These are phyloP conservation scores for Akabosia matsudoensis DNA, from an alignment of 1,140 invertebrate species.

Conservation along the genomic window DNA sequence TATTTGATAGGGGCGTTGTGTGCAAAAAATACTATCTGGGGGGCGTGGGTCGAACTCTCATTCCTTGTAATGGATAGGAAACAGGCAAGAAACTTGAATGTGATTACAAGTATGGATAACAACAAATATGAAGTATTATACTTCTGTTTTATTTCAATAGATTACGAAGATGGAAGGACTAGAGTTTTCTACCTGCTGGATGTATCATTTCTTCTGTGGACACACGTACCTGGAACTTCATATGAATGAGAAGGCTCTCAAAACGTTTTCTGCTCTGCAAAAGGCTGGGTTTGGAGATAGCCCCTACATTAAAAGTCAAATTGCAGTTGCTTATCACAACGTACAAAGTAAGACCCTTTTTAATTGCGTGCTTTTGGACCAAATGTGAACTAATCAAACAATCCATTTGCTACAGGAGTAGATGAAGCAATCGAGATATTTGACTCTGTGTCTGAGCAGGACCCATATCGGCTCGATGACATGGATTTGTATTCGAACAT, in stretches of 20 bases:
- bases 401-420: conserved; percentile 75
- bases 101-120: too few species aligned
- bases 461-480: conserved; percentile 90
- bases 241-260: conserved; percentile 81
- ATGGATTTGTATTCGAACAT: conserved; percentile 97
- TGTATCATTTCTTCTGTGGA: conserved; percentile 87
- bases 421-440: conserved; percentile 84
- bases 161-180: conserved; percentile 58
- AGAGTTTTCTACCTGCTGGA: conserved; percentile 84
- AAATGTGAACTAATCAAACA: conserved; percentile 31
- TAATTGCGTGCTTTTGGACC: conserved; percentile 30
- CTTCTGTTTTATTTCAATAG: conserved; percentile 50
- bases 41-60: conserved; percentile 88
- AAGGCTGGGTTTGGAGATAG: conserved; percentile 78
- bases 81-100: conserved; percentile 50
- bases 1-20: conserved; percentile 74
- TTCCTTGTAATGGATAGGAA: conserved; percentile 76
- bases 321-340: conserved; percentile 88
- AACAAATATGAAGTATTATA: conserved; percentile 24
- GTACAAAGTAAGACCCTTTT: conserved; percentile 66
- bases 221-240: conserved; percentile 88
- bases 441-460: conserved; percentile 71
- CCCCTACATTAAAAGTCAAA: conserved; percentile 85
- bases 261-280: conserved; percentile 70
- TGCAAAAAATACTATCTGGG: conserved; percentile 81